Conservation (phyloP, 1,140 invertebrate species). For the Monomorium pharaonis region DNA sequence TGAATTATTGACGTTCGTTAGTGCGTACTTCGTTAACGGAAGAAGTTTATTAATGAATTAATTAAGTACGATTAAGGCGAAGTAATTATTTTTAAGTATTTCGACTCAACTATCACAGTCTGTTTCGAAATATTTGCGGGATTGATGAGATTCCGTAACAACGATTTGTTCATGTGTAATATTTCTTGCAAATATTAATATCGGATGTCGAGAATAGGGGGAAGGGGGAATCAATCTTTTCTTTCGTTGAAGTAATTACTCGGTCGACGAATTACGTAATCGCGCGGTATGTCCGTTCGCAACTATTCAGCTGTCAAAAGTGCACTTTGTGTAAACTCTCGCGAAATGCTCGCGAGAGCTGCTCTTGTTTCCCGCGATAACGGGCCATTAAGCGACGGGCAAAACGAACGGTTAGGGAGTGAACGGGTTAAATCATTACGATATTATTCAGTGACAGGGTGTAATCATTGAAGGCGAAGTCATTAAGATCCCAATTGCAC, state of each 20-base stretch:
- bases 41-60: neutral
- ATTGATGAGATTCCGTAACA: neutral
- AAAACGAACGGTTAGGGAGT: conserved; percentile 18
- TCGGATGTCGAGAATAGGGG: neutral
- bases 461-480: conserved; percentile 49
- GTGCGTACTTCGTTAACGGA: neutral
- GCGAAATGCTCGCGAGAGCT: conserved; percentile 1
- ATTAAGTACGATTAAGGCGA: neutral
- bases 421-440: conserved; percentile 49
- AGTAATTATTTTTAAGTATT: neutral
- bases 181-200: neutral
- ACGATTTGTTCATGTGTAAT: neutral
- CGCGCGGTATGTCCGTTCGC: neutral
- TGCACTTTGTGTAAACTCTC: conserved; percentile 17
- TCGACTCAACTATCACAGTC: neutral
- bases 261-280: conserved; percentile 15
- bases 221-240: conserved; percentile 21
- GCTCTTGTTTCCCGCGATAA: conserved; percentile 44
- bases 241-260: conserved; percentile 20
- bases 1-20: neutral
- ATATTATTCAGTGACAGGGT: conserved; percentile 59
- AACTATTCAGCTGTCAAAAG: conserved; percentile 43
- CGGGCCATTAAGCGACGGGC: conserved; percentile 36
- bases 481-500: conserved; percentile 38
- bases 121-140: neutral